Base-by-base conservation (phyloP, 2,113 vertebrate genomes). In the Varanus komodoensis region DNA sequence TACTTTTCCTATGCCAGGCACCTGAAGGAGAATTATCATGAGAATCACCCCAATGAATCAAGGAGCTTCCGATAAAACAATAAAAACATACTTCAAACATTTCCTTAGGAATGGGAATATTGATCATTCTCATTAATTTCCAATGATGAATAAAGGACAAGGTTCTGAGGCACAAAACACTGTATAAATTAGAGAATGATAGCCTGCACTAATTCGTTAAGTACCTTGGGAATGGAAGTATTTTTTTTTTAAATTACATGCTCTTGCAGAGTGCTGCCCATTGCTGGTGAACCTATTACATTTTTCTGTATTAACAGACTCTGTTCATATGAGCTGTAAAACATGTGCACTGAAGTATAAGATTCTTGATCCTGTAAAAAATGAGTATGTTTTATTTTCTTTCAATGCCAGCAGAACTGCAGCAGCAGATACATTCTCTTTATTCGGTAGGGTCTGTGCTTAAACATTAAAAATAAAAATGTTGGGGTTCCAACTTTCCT, bases 1-100 rank as follows among this genome's bases (percentile, higher is more conserved):
- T 89, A 99, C 99, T 96, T 99, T 99, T 91, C 99, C 99, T 89
- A 99, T 97, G 78, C 99, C 99, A 89, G 97, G 98, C 64, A 99
- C 98, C 99, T 99, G 91, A n/a, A 92, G 93, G 61, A 34, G 90
- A 87, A 94, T 82, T 57, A 93, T 69, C 44, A 89, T 75, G 11
- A 17, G 50, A 44, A 44, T 44, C 38, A 44, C 3, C 38, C 44
- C 67, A 0, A 6, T 0, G 68, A 71, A 54, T 90, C 44, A 92
- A 64, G 4, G 15, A 73, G 14, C 61, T 84, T 73, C 77, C 54
- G 15, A 14, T 8, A 34, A 91, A 64, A 74, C 67, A 73, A 87
- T 15, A 32, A 57, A 89, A 12, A 77, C 89, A 89, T 81, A 80
- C 11, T 54, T 67, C 67, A 86, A 8, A 64, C 0, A 3, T 38